phyloP scores from a whole-genome alignment of 2,888 invertebrate species.

The Mythimna vitellina region DNA sequence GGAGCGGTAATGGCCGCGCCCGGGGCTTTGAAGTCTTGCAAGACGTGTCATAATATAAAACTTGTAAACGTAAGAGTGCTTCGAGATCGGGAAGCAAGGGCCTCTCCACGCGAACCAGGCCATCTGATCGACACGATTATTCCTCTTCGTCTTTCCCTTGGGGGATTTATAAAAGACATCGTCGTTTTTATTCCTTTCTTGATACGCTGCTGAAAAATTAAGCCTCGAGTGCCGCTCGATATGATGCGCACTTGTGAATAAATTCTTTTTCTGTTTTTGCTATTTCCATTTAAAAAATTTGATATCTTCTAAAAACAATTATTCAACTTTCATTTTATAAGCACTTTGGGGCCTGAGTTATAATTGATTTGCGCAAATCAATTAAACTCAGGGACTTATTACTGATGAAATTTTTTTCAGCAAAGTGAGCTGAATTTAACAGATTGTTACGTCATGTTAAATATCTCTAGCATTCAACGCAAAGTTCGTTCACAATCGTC shows the following conservation, averaged over 20 bases:
- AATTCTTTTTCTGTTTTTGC: slow-evolving; percentile 29
- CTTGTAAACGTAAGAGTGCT: slow-evolving; percentile 70
- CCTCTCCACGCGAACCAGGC: slow-evolving; percentile 77
- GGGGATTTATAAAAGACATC: slow-evolving; percentile 57
- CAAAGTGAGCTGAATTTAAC: not conserved
- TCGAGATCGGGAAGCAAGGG: slow-evolving; percentile 70
- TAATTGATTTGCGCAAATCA: not conserved
- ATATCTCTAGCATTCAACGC: not conserved
- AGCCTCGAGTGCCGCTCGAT: slow-evolving; percentile 33
- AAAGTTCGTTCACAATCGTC: slow-evolving; percentile 8
- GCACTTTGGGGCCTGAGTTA: not conserved
- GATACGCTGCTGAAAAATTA: slow-evolving; percentile 51
- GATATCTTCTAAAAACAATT: not conserved
- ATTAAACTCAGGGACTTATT: not conserved
- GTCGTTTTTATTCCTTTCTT: slow-evolving; percentile 57
- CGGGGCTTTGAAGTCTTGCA: slow-evolving; percentile 65
- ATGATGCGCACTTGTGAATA: slow-evolving; percentile 33
- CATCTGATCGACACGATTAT: slow-evolving; percentile 76
- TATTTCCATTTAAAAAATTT: slow-evolving; percentile 8
- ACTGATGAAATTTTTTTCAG: slow-evolving; percentile 5
- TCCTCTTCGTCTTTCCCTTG: slow-evolving; percentile 54
- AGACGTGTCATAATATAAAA: slow-evolving; percentile 76
- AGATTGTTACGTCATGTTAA: not conserved
- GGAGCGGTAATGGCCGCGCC: slow-evolving; percentile 48
- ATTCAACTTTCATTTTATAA: not conserved